Evolutionary conservation across 2,888 invertebrate species (phyloP).

Genomic region (Neocrepidodera transversa): DNA sequence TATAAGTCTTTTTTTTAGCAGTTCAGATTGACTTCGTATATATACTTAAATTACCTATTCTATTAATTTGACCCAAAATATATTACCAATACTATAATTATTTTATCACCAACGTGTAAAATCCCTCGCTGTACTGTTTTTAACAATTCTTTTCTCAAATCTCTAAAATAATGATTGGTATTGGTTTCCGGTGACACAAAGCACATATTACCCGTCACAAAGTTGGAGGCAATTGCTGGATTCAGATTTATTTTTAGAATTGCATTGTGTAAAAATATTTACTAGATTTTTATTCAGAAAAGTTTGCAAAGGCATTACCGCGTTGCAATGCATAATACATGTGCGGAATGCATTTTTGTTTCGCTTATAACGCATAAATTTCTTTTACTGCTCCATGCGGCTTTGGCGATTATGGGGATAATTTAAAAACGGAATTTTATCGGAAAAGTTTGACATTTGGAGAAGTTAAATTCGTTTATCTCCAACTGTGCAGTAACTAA

Average conservation of each 20-base stretch:
- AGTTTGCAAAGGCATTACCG: conserved; percentile 7
- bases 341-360: conserved; percentile 3
- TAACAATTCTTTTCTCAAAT: not conserved
- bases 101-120: no score
- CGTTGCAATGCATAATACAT: conserved; percentile 8
- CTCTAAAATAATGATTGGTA: not conserved
- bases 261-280: not conserved
- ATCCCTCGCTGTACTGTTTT: no score
- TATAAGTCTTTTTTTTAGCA: no score
- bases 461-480: not conserved
- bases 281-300: conserved; percentile 2
- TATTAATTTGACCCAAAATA: no score
- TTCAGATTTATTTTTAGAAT: not conserved
- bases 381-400: conserved; percentile 1
- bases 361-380: conserved; percentile 8
- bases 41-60: no score
- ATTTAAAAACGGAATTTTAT: conserved; percentile 1
- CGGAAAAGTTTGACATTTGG: not conserved
- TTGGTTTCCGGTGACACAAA: not conserved
- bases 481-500: not conserved
- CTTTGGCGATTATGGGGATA: conserved; percentile 9
- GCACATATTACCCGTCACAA: not conserved
- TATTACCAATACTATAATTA: no score
- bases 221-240: not conserved
- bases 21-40: no score